Base-by-base conservation (phyloP, 1,140 invertebrate genomes). In the Pseudomyrmex pallidus region DNA sequence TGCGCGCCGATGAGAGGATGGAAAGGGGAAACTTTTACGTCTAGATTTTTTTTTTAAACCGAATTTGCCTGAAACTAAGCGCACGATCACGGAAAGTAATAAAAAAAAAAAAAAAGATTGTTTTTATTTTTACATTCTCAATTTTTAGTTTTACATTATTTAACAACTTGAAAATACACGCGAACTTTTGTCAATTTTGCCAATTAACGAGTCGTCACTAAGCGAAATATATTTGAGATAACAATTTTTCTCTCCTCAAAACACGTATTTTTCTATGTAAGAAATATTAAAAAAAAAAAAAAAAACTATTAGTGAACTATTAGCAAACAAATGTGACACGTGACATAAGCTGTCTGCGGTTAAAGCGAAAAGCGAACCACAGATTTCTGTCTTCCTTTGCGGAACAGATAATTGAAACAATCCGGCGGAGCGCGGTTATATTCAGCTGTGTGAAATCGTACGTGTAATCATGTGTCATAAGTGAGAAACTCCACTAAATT, bases 401-500 rank as follows among this genome's bases (percentile, higher is more conserved):
- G 35, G 15, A 13, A 17, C 72, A 5, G 64, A 44, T 64, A 62
- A 77, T 82, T 76, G 77, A 88, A 87, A 76, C 12, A 48, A 63
- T 74, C 54, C 56, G n/a, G 15, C 22, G 9, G 54, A 17, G 15
- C 52, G 15, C 35, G 62, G 61, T n/a, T n/a, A 70, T 86, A 73
- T n/a, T 62, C 76, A n/a, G 10, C 76, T 74, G 5, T 35, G 35
- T 35, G 82, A 87, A 87, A 87, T 72, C 59, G 61, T 70, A 57
- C 35, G 35, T 35, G 35, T 86, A 84, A 87, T 84, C 73, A 44
- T 59, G 20, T 68, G 86, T 70, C 74, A 48, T 80, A 87, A 87
- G 86, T 80, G 68, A 83, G 68, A 83, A 83, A 88, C 74, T 74
- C 83, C 86, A 83, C 87, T 88, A 82, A 88, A 87, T 89, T 89